Base-by-base conservation (phyloP, 2,113 vertebrate genomes). In the Petromus typicus region DNA sequence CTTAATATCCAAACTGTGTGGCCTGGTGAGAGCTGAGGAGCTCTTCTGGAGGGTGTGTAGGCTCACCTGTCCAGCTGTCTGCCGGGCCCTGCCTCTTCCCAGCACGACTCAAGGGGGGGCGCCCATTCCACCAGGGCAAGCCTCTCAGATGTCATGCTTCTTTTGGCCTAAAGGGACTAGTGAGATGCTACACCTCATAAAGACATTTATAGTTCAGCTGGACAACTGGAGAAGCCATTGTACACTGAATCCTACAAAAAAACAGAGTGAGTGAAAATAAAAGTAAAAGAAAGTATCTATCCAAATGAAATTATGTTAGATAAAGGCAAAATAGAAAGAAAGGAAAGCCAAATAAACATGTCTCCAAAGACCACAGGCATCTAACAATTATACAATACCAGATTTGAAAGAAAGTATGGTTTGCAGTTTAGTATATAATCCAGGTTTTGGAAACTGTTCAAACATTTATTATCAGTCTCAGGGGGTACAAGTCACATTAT, bases 31-130 rank as follows among this genome's bases (percentile, higher is more conserved):
- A 64, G 67, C 22, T 8, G 8, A 30, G 75, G 8, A 71, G 45
- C 25, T 63, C 71, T 17, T 66, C 59, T 45, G 23, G n/a, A 11
- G 0, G 3, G 7, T 51, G 81, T 64, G n/a, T 54, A n/a, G 13
- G 43, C n/a, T 78, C 48, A 71, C 30, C 73, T 78, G 59, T 54
- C 79, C 30, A 30, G 56, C 30, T 23, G 16, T 30, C 59, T 40
- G 43, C 25, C 10, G 13, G 20, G 25, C 2, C 13, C 14, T 20
- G 30, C 13, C 30, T 30, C 30, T 86, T 87, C 56, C 5, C 27
- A 64, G 30, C 9, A 14, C 7, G 4, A 5, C 20, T 37, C 0
- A 18, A 34, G 59, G 16, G 75, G 75, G 0, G 10, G 27, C 3
- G 59, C 7, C 79, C 16, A 11, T 40, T 76, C 14, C 43, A n/a